These are phyloP conservation scores for Sebastes hubbsi DNA, from an alignment of 2,797 vertebrate genomes.

Conservation along the genomic window DNA sequence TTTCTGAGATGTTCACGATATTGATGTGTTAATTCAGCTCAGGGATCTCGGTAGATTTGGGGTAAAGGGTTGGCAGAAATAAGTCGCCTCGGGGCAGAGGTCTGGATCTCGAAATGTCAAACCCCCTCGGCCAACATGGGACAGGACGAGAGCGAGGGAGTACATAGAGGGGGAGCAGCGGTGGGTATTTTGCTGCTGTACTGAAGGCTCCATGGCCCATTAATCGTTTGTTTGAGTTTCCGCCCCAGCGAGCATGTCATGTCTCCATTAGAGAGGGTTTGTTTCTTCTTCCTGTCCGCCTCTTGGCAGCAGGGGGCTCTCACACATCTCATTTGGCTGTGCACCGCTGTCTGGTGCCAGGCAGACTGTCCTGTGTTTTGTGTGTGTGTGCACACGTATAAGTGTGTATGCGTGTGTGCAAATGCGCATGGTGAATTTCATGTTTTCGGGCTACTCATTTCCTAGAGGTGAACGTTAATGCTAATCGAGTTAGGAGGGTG, in stretches of 20 bases:
- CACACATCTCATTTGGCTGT: constrained; percentile 81
- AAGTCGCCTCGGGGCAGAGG: constrained; percentile 52
- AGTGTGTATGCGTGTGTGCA: constrained; percentile 31
- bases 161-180: constrained; percentile 41
- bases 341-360: constrained; percentile 85
- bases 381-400: constrained; percentile 20
- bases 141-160: constrained; percentile 56
- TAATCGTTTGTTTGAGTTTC: constrained; percentile 89
- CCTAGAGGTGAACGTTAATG: constrained; percentile 53
- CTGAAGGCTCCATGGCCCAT: constrained; percentile 83
- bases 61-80: constrained; percentile 53
- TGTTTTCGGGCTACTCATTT: constrained; percentile 64
- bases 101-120: constrained; percentile 66
- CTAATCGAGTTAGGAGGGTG: constrained; percentile 62
- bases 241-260: constrained; percentile 84
- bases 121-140: constrained; percentile 59
- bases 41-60: constrained; percentile 34
- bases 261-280: constrained; percentile 87
- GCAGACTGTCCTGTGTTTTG: constrained; percentile 80
- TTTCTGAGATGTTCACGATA: neutral
- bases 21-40: constrained; percentile 16
- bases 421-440: constrained; percentile 34
- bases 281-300: constrained; percentile 83
- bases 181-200: constrained; percentile 73
- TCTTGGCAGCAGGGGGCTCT: constrained; percentile 85